phyloP scores from a whole-genome alignment of 2,113 vertebrate species.

The Collichthys lucidus region DNA sequence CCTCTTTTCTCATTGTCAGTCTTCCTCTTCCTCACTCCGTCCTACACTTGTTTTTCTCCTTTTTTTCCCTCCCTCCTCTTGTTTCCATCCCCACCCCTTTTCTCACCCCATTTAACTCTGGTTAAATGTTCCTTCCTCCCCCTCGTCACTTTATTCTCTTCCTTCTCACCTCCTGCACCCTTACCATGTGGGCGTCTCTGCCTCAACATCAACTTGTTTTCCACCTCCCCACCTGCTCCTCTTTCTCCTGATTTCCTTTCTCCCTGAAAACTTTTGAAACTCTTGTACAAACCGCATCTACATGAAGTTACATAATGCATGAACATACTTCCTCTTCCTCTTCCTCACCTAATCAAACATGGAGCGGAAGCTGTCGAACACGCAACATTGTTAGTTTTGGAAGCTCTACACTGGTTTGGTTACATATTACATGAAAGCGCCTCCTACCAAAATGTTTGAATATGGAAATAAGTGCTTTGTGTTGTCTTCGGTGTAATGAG shows the following conservation, averaged over 20 bases:
- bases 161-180: neutral
- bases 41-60: neutral
- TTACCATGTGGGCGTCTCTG: neutral
- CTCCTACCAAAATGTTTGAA: slow-evolving; percentile 75
- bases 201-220: neutral
- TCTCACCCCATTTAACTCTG: neutral
- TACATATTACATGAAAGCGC: slow-evolving; percentile 72
- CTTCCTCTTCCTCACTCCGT: neutral
- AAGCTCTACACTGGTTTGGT: slow-evolving; percentile 40
- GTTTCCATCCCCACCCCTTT: neutral
- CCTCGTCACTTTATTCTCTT: neutral
- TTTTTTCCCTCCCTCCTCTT: neutral
- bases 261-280: slow-evolving; percentile 10
- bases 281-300: slow-evolving; percentile 1
- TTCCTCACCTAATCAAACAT: slow-evolving; percentile 64
- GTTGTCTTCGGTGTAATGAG: slow-evolving; percentile 76
- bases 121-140: neutral
- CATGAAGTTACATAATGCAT: slow-evolving; percentile 64
- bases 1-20: neutral
- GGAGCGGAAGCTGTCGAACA: slow-evolving; percentile 64
- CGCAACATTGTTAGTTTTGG: slow-evolving; percentile 59
- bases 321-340: slow-evolving; percentile 46
- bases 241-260: neutral
- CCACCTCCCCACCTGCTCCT: neutral
- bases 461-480: slow-evolving; percentile 71